Base-by-base conservation (phyloP, 2,888 invertebrate genomes). In the Abrostola triplasia region DNA sequence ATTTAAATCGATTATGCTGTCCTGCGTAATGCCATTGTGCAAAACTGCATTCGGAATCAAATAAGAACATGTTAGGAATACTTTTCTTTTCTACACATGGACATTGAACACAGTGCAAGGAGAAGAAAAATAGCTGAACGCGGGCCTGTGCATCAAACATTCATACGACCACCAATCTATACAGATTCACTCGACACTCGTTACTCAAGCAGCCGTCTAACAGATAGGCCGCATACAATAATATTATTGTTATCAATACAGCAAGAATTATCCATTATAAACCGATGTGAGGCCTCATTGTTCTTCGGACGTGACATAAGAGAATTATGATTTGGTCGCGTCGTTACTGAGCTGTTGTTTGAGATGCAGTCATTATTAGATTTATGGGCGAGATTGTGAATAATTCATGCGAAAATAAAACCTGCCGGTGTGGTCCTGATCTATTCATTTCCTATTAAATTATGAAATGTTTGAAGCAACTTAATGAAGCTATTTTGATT, bases 281-380 rank as follows among this genome's bases (percentile, higher is more conserved):
- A 52, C 49, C 41, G 40, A 47, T 70, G 67, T 65, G 41, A 55
- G 54, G 40, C 50, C 56, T 53, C 76, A 73, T 73, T 73, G 72
- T 73, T 76, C 56, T 49, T 1, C 8, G 37, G 41, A 38, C 35
- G 11, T 37, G 60, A n/a, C 56, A 50, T 42, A 52, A 36, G 7
- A 56, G 58, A 59, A 37, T 11, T 38, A 52, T 47, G n/a, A 38
- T 49, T 40, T 36, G 10, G 12, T 54, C 24, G 35, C 64, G 59
- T 69, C 74, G 59, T 59, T 44, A 42, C 37, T 6, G 47, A 13
- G 51, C 7, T 8, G 24, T 53, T 67, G 37, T 56, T 59, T 66
- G 13, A 37, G 35, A 36, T 38, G 47, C 24, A 35, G 36, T 42
- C 36, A 47, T 56, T 52, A 1, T 52, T 44, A 47, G 44, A 47